These are phyloP conservation scores for Germaria angustata DNA, from an alignment of 2,888 invertebrate genomes.

Conservation along the genomic window DNA sequence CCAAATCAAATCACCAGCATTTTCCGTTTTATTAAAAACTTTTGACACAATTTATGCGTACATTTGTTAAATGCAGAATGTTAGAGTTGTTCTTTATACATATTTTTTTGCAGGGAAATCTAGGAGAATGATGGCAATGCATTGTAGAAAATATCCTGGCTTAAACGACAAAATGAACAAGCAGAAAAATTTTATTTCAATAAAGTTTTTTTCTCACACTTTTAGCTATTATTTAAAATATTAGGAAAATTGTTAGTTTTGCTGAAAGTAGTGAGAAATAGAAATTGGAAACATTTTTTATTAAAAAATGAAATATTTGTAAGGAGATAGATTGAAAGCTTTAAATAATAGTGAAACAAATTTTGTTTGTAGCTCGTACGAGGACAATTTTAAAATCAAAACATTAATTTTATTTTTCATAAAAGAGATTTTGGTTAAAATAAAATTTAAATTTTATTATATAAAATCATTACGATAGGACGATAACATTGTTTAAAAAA, in stretches of 20 bases:
- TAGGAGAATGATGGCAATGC: conserved; percentile 5
- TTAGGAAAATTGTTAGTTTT: conserved; percentile 37
- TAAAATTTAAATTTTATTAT: too few species aligned
- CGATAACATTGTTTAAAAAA: too few species aligned
- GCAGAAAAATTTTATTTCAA: conserved; percentile 8
- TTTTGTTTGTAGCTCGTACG: too few species aligned
- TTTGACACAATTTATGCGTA: conserved; percentile 57
- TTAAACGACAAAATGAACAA: background rate
- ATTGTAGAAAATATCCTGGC: conserved; percentile 38
- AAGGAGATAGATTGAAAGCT: too few species aligned
- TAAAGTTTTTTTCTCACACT: background rate
- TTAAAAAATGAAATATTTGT: too few species aligned
- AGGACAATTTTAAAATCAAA: too few species aligned
- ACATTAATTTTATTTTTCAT: too few species aligned
- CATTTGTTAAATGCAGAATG: conserved; percentile 35
- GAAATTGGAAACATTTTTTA: conserved; percentile 55
- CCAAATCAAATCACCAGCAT: conserved; percentile 30
- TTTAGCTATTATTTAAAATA: conserved; percentile 23
- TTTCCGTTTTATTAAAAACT: conserved; percentile 51
- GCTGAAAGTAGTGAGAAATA: background rate
- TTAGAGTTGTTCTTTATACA: background rate
- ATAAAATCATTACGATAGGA: too few species aligned
- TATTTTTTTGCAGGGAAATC: background rate
- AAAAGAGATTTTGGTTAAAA: too few species aligned
- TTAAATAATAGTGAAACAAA: too few species aligned